phyloP scores from a whole-genome alignment of 2,113 vertebrate genomes.

The Delphinus delphis region DNA sequence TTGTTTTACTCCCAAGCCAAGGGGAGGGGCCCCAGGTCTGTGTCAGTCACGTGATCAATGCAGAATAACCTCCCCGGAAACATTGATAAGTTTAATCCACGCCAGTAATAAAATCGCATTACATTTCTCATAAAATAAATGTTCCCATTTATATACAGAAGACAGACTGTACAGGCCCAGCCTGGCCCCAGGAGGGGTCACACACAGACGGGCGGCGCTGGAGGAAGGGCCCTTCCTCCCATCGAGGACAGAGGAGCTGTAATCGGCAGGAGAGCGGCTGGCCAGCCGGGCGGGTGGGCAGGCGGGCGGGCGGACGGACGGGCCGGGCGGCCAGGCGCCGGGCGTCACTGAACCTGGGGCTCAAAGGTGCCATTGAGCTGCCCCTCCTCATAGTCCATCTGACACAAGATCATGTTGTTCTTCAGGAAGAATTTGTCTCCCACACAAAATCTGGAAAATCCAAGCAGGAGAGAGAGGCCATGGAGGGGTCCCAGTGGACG shows the following conservation, averaged over 20 bases:
- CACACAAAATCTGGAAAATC: slow-evolving; percentile 95
- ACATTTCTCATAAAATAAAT: slow-evolving; percentile 99
- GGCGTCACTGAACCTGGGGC: slow-evolving; percentile 96
- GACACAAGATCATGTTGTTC: slow-evolving; percentile 99
- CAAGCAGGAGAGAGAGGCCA: slow-evolving; percentile 55
- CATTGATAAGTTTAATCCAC: slow-evolving; percentile 98
- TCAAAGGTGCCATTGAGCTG: slow-evolving; percentile 99
- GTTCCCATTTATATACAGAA: slow-evolving; percentile 99
- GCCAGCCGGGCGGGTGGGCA: slow-evolving; percentile 89
- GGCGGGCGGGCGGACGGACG: slow-evolving; percentile 90
- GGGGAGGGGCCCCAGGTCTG: neutral
- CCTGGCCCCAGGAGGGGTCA: slow-evolving; percentile 93
- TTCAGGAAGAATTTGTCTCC: slow-evolving; percentile 99
- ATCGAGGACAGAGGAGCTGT: slow-evolving; percentile 90
- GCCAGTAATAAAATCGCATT: slow-evolving; percentile 99
- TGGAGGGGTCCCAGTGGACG: neutral
- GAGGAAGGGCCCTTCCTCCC: slow-evolving; percentile 87
- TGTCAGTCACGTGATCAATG: slow-evolving; percentile 55
- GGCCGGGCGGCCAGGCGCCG: slow-evolving; percentile 87
- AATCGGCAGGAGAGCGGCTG: slow-evolving; percentile 88
- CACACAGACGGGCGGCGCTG: slow-evolving; percentile 85
- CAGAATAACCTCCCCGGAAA: slow-evolving; percentile 84
- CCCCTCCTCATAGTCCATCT: slow-evolving; percentile 99
- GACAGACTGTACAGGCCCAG: slow-evolving; percentile 99
- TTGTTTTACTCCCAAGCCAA: neutral